Percentiles rank a stretch among this genome's conserved stretches.
Evolutionary conservation across 2,113 vertebrate genomes (phyloP).

Genomic region (Thermophis baileyi): DNA sequence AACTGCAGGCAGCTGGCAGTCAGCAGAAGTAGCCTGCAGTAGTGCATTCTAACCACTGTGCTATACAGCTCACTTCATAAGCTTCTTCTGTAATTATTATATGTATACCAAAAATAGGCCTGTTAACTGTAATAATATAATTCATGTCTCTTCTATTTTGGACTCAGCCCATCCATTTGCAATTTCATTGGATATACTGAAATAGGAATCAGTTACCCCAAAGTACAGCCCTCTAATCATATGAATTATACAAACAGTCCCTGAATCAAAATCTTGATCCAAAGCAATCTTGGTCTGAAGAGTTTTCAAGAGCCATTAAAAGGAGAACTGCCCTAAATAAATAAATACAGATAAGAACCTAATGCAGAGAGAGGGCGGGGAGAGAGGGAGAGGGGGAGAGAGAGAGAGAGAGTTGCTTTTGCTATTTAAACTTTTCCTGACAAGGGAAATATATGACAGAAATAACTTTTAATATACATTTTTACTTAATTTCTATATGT

Average conservation of each 20-base stretch:
- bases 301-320: not conserved
- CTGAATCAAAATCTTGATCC: not conserved
- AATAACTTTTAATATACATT: not conserved
- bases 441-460: not conserved
- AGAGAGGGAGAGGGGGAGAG: too few species aligned
- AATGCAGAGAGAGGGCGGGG: not conserved
- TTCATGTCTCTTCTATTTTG: not conserved
- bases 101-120: not conserved
- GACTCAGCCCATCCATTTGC: not conserved
- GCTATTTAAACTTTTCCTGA: not conserved
- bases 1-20: too few species aligned
- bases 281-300: not conserved
- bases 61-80: not conserved
- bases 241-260: not conserved
- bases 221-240: not conserved
- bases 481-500: not conserved
- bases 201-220: not conserved
- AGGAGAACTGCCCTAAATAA: not conserved
- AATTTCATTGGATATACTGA: not conserved
- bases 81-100: not conserved
- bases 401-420: not conserved
- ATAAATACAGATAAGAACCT: not conserved
- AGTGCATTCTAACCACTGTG: too few species aligned
- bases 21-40: too few species aligned
- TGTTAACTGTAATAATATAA: not conserved